Evolutionary conservation across 2,797 vertebrate species (phyloP).

Genomic region (Hybognathus amarus): DNA sequence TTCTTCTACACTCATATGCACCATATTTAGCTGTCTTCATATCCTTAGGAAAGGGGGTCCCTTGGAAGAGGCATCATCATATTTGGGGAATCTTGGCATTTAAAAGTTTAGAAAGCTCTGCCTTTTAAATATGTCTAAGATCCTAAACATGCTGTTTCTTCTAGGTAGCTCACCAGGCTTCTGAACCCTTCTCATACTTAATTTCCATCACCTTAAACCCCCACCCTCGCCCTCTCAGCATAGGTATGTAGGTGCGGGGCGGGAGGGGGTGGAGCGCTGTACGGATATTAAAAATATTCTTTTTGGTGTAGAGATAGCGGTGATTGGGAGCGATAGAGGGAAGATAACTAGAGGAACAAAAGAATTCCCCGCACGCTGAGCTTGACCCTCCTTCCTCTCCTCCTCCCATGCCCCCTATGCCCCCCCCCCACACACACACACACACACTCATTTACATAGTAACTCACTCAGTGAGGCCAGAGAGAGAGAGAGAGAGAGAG

Average conservation of each 20-base stretch:
- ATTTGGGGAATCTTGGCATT: background rate
- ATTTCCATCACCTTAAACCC: slow-evolving; percentile 36
- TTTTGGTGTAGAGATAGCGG: slow-evolving; percentile 78
- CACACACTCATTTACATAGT: slow-evolving; percentile 83
- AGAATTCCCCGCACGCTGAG: slow-evolving; percentile 77
- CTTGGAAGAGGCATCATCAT: too few species aligned
- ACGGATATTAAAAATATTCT: slow-evolving; percentile 87
- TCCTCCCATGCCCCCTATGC: slow-evolving; percentile 56
- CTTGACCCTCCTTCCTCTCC: slow-evolving; percentile 73
- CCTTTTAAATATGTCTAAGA: background rate
- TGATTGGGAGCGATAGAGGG: slow-evolving; percentile 83
- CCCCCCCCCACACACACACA: slow-evolving; percentile 42
- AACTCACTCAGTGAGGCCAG: slow-evolving; percentile 78
- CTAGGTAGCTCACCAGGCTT: background rate
- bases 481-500: slow-evolving; percentile 51
- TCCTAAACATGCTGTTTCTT: background rate
- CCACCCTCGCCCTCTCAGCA: slow-evolving; percentile 63
- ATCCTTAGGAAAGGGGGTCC: background rate
- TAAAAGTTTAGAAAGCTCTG: background rate
- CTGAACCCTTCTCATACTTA: background rate
- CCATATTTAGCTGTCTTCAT: background rate
- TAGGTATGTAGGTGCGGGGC: slow-evolving; percentile 53
- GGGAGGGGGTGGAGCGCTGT: slow-evolving; percentile 73
- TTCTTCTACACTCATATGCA: background rate
- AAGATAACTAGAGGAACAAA: slow-evolving; percentile 88